These are phyloP conservation scores for Eupleurogrammus muticus DNA, from an alignment of 2,797 vertebrate species.

Conservation along the genomic window DNA sequence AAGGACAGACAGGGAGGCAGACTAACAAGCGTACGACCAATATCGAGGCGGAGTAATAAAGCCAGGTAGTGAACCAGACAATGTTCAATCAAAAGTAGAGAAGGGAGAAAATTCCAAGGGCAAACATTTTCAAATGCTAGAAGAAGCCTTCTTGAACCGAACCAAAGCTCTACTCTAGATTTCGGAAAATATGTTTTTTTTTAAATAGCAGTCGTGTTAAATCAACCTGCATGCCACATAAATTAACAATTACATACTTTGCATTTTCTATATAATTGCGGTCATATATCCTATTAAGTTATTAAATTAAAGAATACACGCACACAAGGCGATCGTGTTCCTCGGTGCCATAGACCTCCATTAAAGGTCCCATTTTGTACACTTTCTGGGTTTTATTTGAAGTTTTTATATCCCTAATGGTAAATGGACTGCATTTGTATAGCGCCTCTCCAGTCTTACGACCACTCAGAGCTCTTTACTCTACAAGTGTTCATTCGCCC, in stretches of 20 bases:
- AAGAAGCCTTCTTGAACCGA: slow-evolving; percentile 45
- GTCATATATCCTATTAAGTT: background rate
- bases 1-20: slow-evolving; percentile 47
- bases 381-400: too few species aligned
- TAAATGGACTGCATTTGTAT: too few species aligned
- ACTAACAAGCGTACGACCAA: slow-evolving; percentile 51
- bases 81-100: slow-evolving; percentile 53
- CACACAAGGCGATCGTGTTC: too few species aligned
- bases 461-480: too few species aligned
- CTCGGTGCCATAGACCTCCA: too few species aligned
- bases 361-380: too few species aligned
- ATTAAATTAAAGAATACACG: background rate
- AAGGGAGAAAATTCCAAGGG: slow-evolving; percentile 42
- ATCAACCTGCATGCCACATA: slow-evolving; percentile 16
- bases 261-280: too few species aligned
- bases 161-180: slow-evolving; percentile 48
- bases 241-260: background rate
- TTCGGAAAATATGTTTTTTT: too few species aligned
- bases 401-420: too few species aligned
- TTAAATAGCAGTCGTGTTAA: background rate
- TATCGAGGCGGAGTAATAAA: slow-evolving; percentile 40
- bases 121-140: slow-evolving; percentile 36
- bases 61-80: slow-evolving; percentile 45
- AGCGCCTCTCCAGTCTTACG: too few species aligned
- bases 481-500: too few species aligned